These are phyloP conservation scores for Oscheius sp. DNA, from an alignment of 2,888 invertebrate genomes.

Conservation along the genomic window DNA sequence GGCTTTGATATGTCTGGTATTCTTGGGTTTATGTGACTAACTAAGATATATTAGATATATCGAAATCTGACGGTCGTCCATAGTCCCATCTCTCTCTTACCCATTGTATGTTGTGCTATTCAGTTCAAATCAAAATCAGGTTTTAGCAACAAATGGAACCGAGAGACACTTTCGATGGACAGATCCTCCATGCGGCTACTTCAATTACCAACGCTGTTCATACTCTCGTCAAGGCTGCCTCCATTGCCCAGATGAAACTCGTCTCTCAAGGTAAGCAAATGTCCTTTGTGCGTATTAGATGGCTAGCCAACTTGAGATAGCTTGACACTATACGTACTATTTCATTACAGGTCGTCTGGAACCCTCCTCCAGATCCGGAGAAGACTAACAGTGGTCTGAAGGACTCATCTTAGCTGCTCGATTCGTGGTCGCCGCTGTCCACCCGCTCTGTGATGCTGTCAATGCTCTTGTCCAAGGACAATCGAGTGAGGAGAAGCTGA, in stretches of 20 bases:
- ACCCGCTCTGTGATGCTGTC: conserved; percentile 95
- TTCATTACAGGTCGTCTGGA: conserved; percentile 37
- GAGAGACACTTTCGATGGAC: conserved; percentile 96
- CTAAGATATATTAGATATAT: conserved; percentile 99
- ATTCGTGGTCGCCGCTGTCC: conserved; percentile 94
- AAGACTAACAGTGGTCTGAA: conserved; percentile 72
- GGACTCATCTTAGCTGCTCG: conserved; percentile 78
- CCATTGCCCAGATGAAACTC: conserved; percentile 93
- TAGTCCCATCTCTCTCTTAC: neutral
- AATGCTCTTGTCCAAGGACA: conserved; percentile 85
- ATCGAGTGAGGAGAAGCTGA: conserved; percentile 87
- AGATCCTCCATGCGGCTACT: conserved; percentile 97
- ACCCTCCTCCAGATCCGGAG: conserved; percentile 25
- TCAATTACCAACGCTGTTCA: conserved; percentile 97
- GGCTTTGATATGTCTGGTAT: conserved; percentile 99
- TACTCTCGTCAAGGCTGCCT: conserved; percentile 93
- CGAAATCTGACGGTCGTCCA: conserved; percentile 60
- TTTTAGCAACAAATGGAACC: conserved; percentile 86
- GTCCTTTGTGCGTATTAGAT: too few relatives aligned
- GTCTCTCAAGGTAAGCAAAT: conserved; percentile 84
- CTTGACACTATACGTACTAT: neutral
- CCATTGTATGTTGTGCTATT: neutral
- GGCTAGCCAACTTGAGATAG: too few relatives aligned
- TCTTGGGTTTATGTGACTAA: conserved; percentile 91
- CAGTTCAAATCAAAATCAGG: neutral